These are phyloP conservation scores for Anoplopoma fimbria DNA, from an alignment of 2,113 vertebrate genomes.

Conservation along the genomic window DNA sequence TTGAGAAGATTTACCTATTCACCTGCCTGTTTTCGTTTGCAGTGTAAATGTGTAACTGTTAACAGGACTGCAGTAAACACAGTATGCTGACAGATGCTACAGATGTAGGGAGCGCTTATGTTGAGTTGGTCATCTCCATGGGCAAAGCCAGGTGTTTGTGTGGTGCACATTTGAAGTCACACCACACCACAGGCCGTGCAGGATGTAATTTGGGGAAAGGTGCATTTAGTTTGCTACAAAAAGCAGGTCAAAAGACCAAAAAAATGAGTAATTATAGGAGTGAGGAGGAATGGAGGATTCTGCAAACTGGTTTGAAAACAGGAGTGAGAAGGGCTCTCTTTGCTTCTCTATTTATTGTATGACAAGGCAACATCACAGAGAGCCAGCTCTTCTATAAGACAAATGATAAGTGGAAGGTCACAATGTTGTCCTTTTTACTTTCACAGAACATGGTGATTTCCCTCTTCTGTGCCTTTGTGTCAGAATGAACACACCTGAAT, in stretches of 20 bases:
- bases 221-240: conserved; percentile 43
- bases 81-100: not conserved
- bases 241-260: conserved; percentile 14
- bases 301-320: conserved; percentile 28
- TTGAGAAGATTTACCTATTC: not conserved
- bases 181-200: not conserved
- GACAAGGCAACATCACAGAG: not conserved
- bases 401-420: not conserved
- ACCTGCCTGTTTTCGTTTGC: not conserved
- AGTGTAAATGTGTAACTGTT: not conserved
- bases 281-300: conserved; percentile 28
- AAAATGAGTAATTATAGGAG: conserved; percentile 38
- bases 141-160: conserved; percentile 24
- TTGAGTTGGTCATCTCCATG: conserved; percentile 7
- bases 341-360: not conserved
- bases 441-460: not conserved
- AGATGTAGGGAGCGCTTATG: conserved; percentile 7
- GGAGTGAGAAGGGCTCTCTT: not conserved
- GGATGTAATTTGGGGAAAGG: conserved; percentile 41
- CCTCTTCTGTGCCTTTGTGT: not conserved
- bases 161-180: conserved; percentile 35
- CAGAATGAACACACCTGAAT: conserved; percentile 33
- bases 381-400: not conserved
- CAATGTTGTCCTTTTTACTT: not conserved
- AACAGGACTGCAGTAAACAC: not conserved